Percentiles rank a stretch among this genome's conserved stretches.
Evolutionary conservation across 2,113 vertebrate species (phyloP).

Genomic region (Telmatochromis bifrenatus): DNA sequence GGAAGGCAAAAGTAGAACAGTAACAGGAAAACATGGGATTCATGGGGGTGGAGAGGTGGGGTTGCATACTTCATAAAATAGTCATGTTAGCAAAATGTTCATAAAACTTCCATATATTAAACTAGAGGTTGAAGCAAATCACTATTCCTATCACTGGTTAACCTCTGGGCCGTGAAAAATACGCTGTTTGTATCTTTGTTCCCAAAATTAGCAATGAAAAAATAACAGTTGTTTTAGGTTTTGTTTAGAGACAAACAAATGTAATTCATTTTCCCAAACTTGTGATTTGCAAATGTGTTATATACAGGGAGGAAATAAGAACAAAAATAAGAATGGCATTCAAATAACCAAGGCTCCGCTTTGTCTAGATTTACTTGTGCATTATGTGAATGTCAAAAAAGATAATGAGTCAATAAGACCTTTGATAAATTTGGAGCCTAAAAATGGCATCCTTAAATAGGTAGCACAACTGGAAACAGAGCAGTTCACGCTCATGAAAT

Average conservation of each 20-base stretch:
- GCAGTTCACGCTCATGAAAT: not conserved
- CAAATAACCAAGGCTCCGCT: not conserved
- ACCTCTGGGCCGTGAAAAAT: not conserved
- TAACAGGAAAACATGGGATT: not conserved
- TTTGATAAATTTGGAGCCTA: not conserved
- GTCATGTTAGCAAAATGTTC: not conserved
- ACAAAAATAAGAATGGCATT: not conserved
- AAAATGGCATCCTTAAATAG: not conserved
- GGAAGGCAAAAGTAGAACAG: conserved; percentile 32
- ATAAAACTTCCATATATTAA: not conserved
- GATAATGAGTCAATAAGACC: not conserved
- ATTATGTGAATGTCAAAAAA: not conserved
- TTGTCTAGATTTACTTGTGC: fast-evolving
- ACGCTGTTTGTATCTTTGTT: not conserved
- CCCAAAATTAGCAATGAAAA: not conserved
- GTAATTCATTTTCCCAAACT: not conserved
- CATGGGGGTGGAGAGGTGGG: not conserved
- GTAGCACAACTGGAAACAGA: not conserved
- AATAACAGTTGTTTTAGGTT: not conserved
- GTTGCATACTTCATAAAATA: not conserved
- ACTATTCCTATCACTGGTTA: not conserved
- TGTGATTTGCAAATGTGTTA: not conserved
- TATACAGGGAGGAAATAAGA: not conserved
- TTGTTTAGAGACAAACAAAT: not conserved
- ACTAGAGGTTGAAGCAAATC: not conserved